Conservation (phyloP, 2,797 vertebrate genomes). For the Huso huso region DNA sequence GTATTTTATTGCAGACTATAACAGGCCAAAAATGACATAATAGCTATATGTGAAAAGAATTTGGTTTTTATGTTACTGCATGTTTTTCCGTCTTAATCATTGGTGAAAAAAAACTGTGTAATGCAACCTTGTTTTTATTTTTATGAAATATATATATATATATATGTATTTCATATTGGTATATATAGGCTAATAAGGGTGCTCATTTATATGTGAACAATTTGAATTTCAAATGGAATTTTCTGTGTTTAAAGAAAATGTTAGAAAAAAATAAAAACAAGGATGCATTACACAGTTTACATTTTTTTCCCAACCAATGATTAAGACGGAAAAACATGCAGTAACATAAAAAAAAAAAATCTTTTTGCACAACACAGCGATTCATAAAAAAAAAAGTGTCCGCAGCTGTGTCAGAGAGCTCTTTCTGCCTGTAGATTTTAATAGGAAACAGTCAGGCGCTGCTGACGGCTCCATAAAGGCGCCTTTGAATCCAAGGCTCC, state of each 20-base stretch:
- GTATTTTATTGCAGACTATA: too few relatives aligned
- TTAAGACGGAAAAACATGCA: conserved; percentile 5
- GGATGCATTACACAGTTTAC: neutral
- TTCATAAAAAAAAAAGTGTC: conserved; percentile 2
- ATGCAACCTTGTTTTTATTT: neutral
- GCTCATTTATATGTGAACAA: too few relatives aligned
- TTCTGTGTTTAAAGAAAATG: too few relatives aligned
- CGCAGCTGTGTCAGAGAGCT: neutral
- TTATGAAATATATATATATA: too few relatives aligned
- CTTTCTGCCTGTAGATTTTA: neutral
- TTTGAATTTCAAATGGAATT: too few relatives aligned
- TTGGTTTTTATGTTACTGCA: conserved; percentile 1
- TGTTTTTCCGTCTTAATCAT: conserved; percentile 1
- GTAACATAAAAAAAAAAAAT: conserved; percentile 10
- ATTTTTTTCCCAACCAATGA: neutral
- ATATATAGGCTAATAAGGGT: too few relatives aligned
- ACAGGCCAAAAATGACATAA: neutral
- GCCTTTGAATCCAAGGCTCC: conserved; percentile 11
- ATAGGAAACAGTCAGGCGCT: neutral
- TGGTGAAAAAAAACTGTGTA: neutral
- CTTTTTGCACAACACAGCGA: neutral
- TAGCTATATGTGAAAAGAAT: neutral
- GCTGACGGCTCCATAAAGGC: conserved; percentile 4
- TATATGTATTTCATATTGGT: too few relatives aligned
- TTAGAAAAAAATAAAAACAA: too few relatives aligned